A percentile compares a stretch with the other conserved stretches of the same genome.
phyloP scores from a whole-genome alignment of 2,797 vertebrate genomes.

The Florisuga fusca region DNA sequence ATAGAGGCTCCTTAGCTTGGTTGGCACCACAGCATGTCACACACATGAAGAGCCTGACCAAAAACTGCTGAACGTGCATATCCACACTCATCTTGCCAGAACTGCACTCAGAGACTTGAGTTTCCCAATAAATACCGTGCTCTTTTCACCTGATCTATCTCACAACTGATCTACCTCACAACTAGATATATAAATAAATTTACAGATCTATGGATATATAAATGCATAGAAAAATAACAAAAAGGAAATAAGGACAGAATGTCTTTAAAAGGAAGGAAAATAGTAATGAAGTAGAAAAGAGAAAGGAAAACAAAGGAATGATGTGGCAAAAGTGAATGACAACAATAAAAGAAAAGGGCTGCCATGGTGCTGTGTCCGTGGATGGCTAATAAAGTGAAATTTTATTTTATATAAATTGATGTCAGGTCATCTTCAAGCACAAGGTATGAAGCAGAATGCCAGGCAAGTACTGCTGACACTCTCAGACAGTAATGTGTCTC shows the following conservation, averaged over 20 bases:
- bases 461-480: neutral
- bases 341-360: neutral
- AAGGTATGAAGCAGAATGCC: neutral
- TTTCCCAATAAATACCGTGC: neutral
- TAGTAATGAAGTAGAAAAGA: neutral
- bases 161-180: neutral
- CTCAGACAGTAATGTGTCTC: neutral
- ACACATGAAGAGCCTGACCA: neutral
- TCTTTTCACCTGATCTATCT: neutral
- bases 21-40: neutral
- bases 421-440: neutral
- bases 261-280: neutral
- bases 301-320: neutral
- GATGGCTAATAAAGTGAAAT: neutral
- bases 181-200: neutral
- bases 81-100: accelerated
- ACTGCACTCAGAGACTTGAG: neutral
- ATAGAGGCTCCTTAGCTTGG: constrained; percentile 4
- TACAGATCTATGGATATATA: too few relatives aligned
- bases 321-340: neutral
- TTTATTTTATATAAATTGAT: neutral
- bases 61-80: neutral
- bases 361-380: neutral
- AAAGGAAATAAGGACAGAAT: neutral
- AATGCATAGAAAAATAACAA: neutral